Percentiles rank a stretch among this genome's conserved stretches.
Conservation (phyloP, 2,113 vertebrate genomes). For the Plotosus lineatus region DNA sequence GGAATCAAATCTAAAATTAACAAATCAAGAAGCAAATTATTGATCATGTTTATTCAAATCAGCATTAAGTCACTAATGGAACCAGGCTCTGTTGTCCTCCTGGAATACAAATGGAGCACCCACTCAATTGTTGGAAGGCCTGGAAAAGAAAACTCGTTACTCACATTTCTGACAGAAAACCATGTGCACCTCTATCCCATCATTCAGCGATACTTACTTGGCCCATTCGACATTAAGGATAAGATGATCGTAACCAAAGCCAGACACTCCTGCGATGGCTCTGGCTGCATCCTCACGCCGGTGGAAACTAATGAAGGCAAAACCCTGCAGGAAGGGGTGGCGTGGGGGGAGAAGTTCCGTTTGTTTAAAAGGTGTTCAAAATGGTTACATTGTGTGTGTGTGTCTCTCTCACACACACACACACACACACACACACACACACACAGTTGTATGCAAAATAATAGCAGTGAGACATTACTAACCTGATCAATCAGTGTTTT, state of each 20-base stretch:
- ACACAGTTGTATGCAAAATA: too few relatives aligned
- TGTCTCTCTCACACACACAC: too few relatives aligned
- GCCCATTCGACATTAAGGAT: conserved; percentile 98
- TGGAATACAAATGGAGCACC: conserved; percentile 36
- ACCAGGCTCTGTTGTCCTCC: conserved; percentile 47
- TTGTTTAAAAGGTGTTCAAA: neutral
- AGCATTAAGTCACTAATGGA: conserved; percentile 53
- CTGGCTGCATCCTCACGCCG: conserved; percentile 90
- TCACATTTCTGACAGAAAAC: neutral
- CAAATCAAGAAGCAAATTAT: conserved; percentile 3
- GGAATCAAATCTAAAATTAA: neutral
- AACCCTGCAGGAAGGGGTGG: conserved; percentile 77
- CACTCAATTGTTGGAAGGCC: conserved; percentile 77
- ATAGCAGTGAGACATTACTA: too few relatives aligned
- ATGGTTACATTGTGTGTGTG: too few relatives aligned
- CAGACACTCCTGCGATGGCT: conserved; percentile 89
- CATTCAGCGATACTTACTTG: conserved; percentile 77
- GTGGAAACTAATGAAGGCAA: conserved; percentile 97
- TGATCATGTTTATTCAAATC: conserved; percentile 61
- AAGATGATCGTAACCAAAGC: conserved; percentile 94
- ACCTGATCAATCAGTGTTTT: too few relatives aligned
- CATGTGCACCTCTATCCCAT: neutral
- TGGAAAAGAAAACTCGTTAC: conserved; percentile 51
- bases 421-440: too few relatives aligned
- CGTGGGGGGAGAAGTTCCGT: conserved; percentile 40